Base-by-base conservation (phyloP, 2,113 vertebrate species). In the Crotophaga sulcirostris region DNA sequence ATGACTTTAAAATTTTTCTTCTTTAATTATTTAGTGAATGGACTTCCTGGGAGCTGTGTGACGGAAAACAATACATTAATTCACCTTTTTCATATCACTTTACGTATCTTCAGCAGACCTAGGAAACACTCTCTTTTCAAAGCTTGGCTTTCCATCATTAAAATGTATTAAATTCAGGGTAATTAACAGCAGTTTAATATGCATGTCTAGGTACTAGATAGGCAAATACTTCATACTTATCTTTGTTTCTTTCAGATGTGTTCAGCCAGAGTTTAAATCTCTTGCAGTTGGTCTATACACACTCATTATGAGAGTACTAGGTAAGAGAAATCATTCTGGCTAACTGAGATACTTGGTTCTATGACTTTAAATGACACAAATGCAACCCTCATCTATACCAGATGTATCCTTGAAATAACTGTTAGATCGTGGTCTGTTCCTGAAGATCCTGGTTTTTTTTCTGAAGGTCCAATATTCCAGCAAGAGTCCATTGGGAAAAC, bases 201-300 rank as follows among this genome's bases (percentile, higher is more conserved):
- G 4, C 11, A 33, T 25, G 3, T 52, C 38, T 74, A 28, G 70
- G 52, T 38, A 42, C 31, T 72, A 34, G 29, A 9, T 9, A 60
- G 24, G 19, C 26, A 88, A 73, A 10, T 58, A 23, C 11, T 21
- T 84, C 42, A 88, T 14, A 29, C 2, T 67, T 59, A 21, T 55
- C 28, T 8, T 16, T 90, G 15, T 70, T 84, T 89, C 68, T 98
- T 97, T 63, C 97, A 99, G 99, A 88, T 98, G 97, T 40, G 98
- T 99, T 69, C 84, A 97, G 26, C 98, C 98, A 74, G 98, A 99
- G 70, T 51, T 99, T 40, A 99, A 99, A 96, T 98, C 99, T 21
- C 98, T 99, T 29, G 99, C 99, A 0, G 83, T 99, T 73, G 99
- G 99, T 38, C 97, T 99, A 1, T 96, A 98, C 59, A 78, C 97